Conservation (phyloP, 2,888 invertebrate species). For the Orgyia antiqua region DNA sequence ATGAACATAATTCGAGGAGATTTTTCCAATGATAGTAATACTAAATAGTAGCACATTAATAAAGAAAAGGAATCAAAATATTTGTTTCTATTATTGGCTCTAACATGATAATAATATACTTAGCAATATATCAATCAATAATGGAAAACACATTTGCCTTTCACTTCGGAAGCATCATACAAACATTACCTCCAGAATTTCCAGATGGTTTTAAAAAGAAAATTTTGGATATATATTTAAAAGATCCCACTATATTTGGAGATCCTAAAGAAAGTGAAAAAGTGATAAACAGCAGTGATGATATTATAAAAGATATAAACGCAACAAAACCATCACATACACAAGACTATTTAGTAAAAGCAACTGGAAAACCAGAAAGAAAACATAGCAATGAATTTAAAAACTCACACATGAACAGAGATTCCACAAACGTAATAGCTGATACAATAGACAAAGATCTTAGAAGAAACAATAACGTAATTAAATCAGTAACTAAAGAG, state of each 20-base stretch:
- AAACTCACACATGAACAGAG: neutral
- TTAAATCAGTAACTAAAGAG: neutral
- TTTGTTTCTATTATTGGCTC: conserved; percentile 1
- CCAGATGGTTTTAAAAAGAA: conserved; percentile 11
- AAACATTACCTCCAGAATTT: conserved; percentile 12
- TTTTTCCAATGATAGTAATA: no score
- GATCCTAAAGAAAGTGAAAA: neutral
- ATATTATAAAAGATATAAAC: neutral
- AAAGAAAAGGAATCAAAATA: neutral
- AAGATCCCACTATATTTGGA: conserved; percentile 9
- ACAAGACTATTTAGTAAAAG: no score
- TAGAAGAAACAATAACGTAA: neutral
- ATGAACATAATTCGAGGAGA: no score
- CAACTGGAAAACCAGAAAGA: neutral
- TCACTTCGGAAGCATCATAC: conserved; percentile 12
- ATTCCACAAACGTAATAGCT: neutral
- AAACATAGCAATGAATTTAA: neutral
- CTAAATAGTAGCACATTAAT: no score
- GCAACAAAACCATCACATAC: neutral
- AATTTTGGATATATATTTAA: conserved; percentile 11
- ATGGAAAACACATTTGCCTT: conserved; percentile 8
- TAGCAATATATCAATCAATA: conserved; percentile 9
- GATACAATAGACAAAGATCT: neutral
- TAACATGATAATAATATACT: conserved; percentile 7
- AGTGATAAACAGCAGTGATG: neutral